These are phyloP conservation scores for Scylla paramamosain DNA, from an alignment of 1,140 invertebrate genomes.

Conservation along the genomic window DNA sequence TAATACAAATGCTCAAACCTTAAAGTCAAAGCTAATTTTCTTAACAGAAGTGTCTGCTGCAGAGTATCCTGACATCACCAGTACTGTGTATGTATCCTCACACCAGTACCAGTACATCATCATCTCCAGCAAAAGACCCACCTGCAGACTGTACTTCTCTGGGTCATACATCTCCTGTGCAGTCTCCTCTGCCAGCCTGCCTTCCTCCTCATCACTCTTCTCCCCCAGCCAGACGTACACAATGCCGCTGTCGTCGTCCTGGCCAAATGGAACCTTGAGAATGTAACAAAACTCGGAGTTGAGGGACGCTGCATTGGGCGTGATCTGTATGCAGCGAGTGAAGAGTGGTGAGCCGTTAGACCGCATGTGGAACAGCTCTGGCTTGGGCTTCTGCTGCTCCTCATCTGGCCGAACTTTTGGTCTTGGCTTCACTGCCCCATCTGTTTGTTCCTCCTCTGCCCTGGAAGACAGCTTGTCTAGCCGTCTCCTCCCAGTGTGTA, in stretches of 20 bases:
- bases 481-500: constrained; percentile 91
- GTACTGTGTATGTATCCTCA: too few species aligned
- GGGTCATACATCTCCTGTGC: constrained; percentile 96
- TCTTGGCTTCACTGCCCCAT: constrained; percentile 41
- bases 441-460: constrained; percentile 50
- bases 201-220: constrained; percentile 93
- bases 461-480: constrained; percentile 47
- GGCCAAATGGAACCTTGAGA: constrained; percentile 96
- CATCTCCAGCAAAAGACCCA: constrained; percentile 3
- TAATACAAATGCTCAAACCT: too few species aligned
- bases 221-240: constrained; percentile 99
- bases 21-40: too few species aligned
- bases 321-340: constrained; percentile 95
- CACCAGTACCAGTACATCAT: too few species aligned
- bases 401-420: constrained; percentile 82
- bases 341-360: constrained; percentile 97
- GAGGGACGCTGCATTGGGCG: constrained; percentile 88
- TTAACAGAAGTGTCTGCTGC: too few species aligned
- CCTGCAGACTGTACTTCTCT: constrained; percentile 79
- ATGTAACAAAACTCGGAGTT: constrained; percentile 94
- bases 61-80: too few species aligned
- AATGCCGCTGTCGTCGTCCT: constrained; percentile 93
- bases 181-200: constrained; percentile 93
- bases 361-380: constrained; percentile 96
- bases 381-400: constrained; percentile 74